Evolutionary conservation across 2,113 vertebrate species (phyloP).

Genomic region (Calyptommatus sinebrachiatus): DNA sequence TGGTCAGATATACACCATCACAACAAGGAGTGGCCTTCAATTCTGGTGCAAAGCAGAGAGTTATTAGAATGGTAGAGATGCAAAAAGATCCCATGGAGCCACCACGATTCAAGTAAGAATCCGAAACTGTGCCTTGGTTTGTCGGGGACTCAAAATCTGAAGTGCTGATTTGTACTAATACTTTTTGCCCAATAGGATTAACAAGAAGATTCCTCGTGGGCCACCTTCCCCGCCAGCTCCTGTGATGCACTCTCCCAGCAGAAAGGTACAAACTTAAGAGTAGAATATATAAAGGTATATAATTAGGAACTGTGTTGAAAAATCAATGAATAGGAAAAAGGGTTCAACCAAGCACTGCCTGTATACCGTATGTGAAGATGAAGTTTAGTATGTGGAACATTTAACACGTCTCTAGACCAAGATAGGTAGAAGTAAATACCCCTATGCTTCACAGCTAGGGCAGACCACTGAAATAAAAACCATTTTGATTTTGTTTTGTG

Average conservation of each 20-base stretch:
- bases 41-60: slow-evolving; percentile 96
- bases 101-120: slow-evolving; percentile 91
- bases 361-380: no score
- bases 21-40: slow-evolving; percentile 98
- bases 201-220: slow-evolving; percentile 97
- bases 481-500: slow-evolving; percentile 2
- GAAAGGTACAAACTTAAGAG: slow-evolving; percentile 79
- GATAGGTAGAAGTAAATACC: no score
- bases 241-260: slow-evolving; percentile 98
- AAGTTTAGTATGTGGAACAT: no score
- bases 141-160: slow-evolving; percentile 19
- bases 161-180: slow-evolving; percentile 27
- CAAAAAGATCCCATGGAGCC: slow-evolving; percentile 99
- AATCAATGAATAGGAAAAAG: not conserved
- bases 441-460: no score
- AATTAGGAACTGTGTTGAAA: not conserved
- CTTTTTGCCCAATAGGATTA: slow-evolving; percentile 81
- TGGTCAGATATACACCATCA: slow-evolving; percentile 91
- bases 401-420: no score
- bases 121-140: not conserved
- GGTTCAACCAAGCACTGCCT: no score
- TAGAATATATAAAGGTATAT: not conserved
- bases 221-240: slow-evolving; percentile 96
- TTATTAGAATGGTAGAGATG: slow-evolving; percentile 99
- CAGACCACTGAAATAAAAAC: slow-evolving; percentile 1